Percentiles rank a stretch among this genome's conserved stretches.
Conservation (phyloP, 1,140 invertebrate genomes). For the Atta cephalotes region DNA sequence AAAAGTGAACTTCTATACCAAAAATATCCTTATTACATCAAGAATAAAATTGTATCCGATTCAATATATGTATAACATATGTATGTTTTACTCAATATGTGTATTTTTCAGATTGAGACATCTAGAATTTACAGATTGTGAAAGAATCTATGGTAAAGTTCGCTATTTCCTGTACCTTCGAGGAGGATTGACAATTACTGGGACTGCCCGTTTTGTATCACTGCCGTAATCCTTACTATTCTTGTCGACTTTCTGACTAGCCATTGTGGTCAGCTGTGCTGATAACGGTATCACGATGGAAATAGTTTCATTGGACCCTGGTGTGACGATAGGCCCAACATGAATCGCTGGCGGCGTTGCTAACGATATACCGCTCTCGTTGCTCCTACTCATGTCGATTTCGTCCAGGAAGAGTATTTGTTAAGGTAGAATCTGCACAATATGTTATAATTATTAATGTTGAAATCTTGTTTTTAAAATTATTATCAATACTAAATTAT, state of each 20-base stretch:
- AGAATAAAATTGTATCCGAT: background rate
- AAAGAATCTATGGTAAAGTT: background rate
- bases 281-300: slow-evolving; percentile 83
- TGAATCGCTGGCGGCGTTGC: slow-evolving; percentile 80
- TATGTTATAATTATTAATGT: slow-evolving; percentile 4
- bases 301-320: slow-evolving; percentile 82
- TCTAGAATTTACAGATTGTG: background rate
- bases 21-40: slow-evolving; percentile 1
- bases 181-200: background rate
- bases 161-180: slow-evolving; percentile 3
- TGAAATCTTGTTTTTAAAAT: background rate
- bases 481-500: background rate
- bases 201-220: slow-evolving; percentile 43
- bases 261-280: slow-evolving; percentile 66
- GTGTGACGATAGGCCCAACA: slow-evolving; percentile 81
- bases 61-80: no score
- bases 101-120: background rate
- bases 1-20: slow-evolving; percentile 25
- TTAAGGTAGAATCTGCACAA: background rate
- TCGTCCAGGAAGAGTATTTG: background rate
- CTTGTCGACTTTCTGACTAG: slow-evolving; percentile 61
- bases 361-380: slow-evolving; percentile 74
- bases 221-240: slow-evolving; percentile 67
- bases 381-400: slow-evolving; percentile 58
- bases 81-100: no score